Evolutionary conservation across 1,140 invertebrate species (phyloP), one percentile per base, ranked within the genome.

Genomic region (Odontomachus brunneus): DNA sequence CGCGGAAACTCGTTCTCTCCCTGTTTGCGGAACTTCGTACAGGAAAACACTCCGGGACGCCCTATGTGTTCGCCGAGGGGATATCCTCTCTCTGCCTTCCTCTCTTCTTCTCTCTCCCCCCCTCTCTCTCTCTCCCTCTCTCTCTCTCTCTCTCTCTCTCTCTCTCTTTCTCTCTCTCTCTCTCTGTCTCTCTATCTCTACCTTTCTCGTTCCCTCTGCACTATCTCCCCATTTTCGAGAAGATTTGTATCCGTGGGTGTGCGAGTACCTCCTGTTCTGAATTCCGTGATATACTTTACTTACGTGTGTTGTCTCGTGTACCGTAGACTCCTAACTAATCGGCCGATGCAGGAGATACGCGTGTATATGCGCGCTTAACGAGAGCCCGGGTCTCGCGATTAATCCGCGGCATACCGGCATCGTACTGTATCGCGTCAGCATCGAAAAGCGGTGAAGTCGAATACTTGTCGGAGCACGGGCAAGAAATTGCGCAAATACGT

Each of bases 201-300:
- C 17, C 55, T 57, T 15, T 57, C 55, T n/a, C 55, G 2, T 24
- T 57, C 59, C 48, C 76, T 29, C 26, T 26, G 51, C 51, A 63
- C 78, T 53, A 22, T 75, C 26, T 63, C 53, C 19, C 84, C 59
- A 63, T 86, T 87, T 86, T 86, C 71, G 59, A 60, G 66, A 78
- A 86, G 84, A 87, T 87, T 87, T 86, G 84, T 87, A 87, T 83
- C 72, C 84, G 59, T 66, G 78, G 53, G 11, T 78, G 73, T 78
- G 81, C 67, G 24, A 22, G 72, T 62, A 72, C 19, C 81, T 86
- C 80, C 84, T 83, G 81, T 75, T 86, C 80, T 55, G 73, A 87
- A 86, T 87, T 73, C 81, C 81, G 26, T 72, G 81, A 87, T 83
- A 86, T 76, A 76, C 81, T 86, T 83, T 85, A 57, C 78, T 84